phyloP scores from a whole-genome alignment of 2,888 invertebrate species.

The Morpho helenor region DNA sequence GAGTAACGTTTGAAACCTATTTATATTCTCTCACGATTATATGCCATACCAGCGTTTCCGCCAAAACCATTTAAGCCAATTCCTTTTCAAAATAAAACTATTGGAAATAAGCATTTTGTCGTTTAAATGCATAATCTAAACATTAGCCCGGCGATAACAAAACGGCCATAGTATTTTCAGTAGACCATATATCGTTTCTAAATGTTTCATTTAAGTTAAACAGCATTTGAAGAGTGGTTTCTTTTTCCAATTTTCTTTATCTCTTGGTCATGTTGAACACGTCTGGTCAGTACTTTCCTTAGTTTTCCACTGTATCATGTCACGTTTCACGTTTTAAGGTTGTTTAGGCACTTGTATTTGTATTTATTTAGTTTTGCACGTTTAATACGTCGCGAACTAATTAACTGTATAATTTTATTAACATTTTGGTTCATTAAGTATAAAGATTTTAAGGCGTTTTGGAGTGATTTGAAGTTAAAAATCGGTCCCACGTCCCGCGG shows the following conservation, averaged over 20 bases:
- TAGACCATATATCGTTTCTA: not conserved
- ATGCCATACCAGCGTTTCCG: conserved; percentile 59
- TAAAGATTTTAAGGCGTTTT: conserved; percentile 52
- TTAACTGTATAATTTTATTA: conserved; percentile 31
- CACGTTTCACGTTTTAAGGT: conserved; percentile 38
- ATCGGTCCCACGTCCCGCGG: conserved; percentile 67
- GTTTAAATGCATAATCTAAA: conserved; percentile 46
- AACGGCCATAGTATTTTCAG: conserved; percentile 51
- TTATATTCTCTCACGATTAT: conserved; percentile 16
- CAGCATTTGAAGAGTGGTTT: not conserved
- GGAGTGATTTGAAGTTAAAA: conserved; percentile 65
- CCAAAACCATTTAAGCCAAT: conserved; percentile 72
- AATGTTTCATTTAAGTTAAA: conserved; percentile 3
- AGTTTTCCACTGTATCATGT: conserved; percentile 35
- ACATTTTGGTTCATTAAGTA: conserved; percentile 43
- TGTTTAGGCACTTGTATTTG: conserved; percentile 31
- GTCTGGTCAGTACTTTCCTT: conserved; percentile 30
- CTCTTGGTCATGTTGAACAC: conserved; percentile 17
- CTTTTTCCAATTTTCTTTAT: conserved; percentile 17
- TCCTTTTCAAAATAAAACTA: conserved; percentile 49
- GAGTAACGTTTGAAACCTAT: not conserved
- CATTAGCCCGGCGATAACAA: conserved; percentile 56
- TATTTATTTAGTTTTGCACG: conserved; percentile 25
- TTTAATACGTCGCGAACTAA: conserved; percentile 28
- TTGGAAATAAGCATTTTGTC: conserved; percentile 53